Evolutionary conservation across 1,140 invertebrate genomes (phyloP), one percentile per base, ranked within the genome.

Genomic region (Bombus confusus): DNA sequence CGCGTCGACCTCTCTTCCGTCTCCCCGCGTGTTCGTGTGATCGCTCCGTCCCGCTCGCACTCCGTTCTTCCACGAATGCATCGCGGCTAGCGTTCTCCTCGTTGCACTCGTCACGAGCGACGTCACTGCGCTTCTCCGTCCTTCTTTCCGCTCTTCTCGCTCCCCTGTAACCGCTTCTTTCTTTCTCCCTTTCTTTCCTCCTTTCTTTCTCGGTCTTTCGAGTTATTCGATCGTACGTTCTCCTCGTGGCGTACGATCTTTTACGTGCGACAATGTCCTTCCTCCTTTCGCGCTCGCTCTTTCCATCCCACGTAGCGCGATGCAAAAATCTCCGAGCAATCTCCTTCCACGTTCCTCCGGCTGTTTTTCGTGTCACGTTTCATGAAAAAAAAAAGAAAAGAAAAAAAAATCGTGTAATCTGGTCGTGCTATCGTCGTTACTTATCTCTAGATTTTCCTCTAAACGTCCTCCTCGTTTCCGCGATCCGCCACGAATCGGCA

Each of bases 21-120:
- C 71, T 86, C 75, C 80, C 82, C 83, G 82, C 75, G 59, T 5
- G 59, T 84, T 86, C 43, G 72, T 64, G 87, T 73, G 87, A 88
- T 81, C 81, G 52, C 86, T 91, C 87, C 78, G 59, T 91, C 80
- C 69, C 85, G 83, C 81, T 85, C 75, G 52, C 84, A 15, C 76
- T 69, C 22, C 68, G 10, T 77, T 75, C 73, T 37, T 73, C 77
- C 77, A 79, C 68, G 52, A 57, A 80, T 85, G 83, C 83, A 80
- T 68, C 76, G 76, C 43, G 52, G 41, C 15, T 10, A 13, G 22
- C n/a, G 9, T n/a, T 4, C 8, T 84, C 83, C 83, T 84, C 83
- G 62, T 80, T 34, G 31, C 83, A 57, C 83, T 62, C 66, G 76
- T 59, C 64, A 18, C 66, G 2, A 13, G 8, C 62, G 3, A 83